These are phyloP conservation scores for Melipona bicolor DNA, from an alignment of 2,888 invertebrate species.

Conservation along the genomic window DNA sequence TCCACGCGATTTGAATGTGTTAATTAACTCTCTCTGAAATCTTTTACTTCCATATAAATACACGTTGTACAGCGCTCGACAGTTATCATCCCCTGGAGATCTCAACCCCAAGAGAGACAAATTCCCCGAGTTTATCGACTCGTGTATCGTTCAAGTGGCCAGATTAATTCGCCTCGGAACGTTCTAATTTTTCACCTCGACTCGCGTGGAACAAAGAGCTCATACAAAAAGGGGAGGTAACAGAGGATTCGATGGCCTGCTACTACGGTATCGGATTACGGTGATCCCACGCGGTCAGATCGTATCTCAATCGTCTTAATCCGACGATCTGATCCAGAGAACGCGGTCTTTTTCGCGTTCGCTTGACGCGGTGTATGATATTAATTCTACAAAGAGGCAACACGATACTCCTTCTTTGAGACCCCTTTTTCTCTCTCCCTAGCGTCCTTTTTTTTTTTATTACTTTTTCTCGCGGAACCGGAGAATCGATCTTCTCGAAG, in stretches of 20 bases:
- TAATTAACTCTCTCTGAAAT: neutral
- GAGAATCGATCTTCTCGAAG: neutral
- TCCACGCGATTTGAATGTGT: no score
- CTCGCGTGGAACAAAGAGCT: constrained; percentile 18
- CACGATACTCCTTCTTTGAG: constrained; percentile 11
- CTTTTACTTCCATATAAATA: neutral
- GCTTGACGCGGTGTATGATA: constrained; percentile 19
- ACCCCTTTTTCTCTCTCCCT: neutral
- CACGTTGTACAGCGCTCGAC: neutral
- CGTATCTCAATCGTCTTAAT: constrained; percentile 60
- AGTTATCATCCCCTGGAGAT: neutral
- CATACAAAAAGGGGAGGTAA: constrained; percentile 6
- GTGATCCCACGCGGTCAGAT: constrained; percentile 62
- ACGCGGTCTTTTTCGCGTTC: constrained; percentile 35
- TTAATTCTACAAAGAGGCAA: constrained; percentile 33
- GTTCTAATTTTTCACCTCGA: constrained; percentile 40
- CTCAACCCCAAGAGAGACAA: neutral
- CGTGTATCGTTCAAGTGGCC: neutral
- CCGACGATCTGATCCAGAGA: constrained; percentile 47
- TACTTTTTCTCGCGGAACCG: neutral
- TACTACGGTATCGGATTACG: constrained; percentile 60
- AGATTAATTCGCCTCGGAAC: constrained; percentile 40
- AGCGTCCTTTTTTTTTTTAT: neutral
- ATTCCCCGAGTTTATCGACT: neutral
- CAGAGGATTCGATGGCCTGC: constrained; percentile 35